These are phyloP conservation scores for Neria commutata DNA, from an alignment of 2,888 invertebrate species.

Conservation along the genomic window DNA sequence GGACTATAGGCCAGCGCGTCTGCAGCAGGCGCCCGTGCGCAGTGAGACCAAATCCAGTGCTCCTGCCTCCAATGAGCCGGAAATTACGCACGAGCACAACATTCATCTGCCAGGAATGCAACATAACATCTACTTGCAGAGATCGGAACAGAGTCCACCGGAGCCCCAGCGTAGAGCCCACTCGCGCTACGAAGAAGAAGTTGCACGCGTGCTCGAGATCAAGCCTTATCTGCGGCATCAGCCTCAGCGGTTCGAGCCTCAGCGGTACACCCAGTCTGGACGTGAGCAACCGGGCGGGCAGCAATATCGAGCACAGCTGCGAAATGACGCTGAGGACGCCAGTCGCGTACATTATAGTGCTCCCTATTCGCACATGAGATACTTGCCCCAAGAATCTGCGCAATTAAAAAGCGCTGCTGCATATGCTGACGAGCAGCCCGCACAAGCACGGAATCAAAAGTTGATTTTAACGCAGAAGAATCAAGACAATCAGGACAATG, in stretches of 20 bases:
- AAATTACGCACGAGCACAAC: constrained; percentile 48
- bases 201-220: constrained; percentile 47
- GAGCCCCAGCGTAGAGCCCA: not conserved
- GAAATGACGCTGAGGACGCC: constrained; percentile 13
- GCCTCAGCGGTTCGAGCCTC: not conserved
- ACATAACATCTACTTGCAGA: constrained; percentile 51
- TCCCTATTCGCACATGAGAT: constrained; percentile 53
- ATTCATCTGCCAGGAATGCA: constrained; percentile 51
- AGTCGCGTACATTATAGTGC: constrained; percentile 47
- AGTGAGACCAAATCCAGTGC: constrained; percentile 24
- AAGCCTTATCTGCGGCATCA: constrained; percentile 38
- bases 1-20: constrained; percentile 47
- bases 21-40: constrained; percentile 36
- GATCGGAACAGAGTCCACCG: constrained; percentile 23
- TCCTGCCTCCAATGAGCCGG: constrained; percentile 22
- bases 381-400: constrained; percentile 36
- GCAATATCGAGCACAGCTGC: constrained; percentile 16
- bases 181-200: constrained; percentile 31
- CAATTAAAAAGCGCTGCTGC: too few relatives aligned
- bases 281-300: constrained; percentile 1
- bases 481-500: constrained; percentile 16
- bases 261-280: not conserved
- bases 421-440: too few relatives aligned
- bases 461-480: constrained; percentile 8
- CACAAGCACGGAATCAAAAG: constrained; percentile 20